These are phyloP conservation scores for Megatriorchis doriae DNA, from an alignment of 2,113 vertebrate species.

Conservation along the genomic window DNA sequence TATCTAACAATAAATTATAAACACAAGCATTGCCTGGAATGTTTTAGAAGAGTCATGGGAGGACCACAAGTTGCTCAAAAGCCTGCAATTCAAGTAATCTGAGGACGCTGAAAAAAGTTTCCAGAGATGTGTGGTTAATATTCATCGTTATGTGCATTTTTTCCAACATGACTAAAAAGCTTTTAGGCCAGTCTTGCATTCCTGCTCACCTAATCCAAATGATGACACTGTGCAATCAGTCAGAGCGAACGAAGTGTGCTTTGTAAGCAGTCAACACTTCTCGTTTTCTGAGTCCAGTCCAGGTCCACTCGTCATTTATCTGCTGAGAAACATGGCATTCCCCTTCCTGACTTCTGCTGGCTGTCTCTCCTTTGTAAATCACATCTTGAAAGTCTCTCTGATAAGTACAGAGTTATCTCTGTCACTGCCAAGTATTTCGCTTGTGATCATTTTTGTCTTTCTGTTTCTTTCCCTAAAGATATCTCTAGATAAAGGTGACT, in stretches of 20 bases:
- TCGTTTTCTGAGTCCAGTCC: not conserved
- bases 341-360: not conserved
- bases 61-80: conserved; percentile 47
- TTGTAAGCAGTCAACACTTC: conserved; percentile 21
- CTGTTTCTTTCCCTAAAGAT: not conserved
- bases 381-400: not conserved
- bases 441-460: not conserved
- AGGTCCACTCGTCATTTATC: not conserved
- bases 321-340: not conserved
- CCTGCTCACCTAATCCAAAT: conserved; percentile 15
- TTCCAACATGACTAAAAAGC: conserved; percentile 38
- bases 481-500: not conserved
- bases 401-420: not conserved
- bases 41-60: not conserved
- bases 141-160: conserved; percentile 39
- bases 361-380: not conserved
- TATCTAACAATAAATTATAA: conserved; percentile 47
- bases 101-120: conserved; percentile 21
- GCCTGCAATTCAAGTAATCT: conserved; percentile 23
- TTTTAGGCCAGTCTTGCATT: conserved; percentile 16
- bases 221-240: conserved; percentile 15
- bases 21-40: conserved; percentile 16
- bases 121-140: conserved; percentile 55
- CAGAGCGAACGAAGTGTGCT: not conserved
- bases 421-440: not conserved